Evolutionary conservation across 2,888 invertebrate genomes (phyloP).

Genomic region (Diplazon laetatorius): DNA sequence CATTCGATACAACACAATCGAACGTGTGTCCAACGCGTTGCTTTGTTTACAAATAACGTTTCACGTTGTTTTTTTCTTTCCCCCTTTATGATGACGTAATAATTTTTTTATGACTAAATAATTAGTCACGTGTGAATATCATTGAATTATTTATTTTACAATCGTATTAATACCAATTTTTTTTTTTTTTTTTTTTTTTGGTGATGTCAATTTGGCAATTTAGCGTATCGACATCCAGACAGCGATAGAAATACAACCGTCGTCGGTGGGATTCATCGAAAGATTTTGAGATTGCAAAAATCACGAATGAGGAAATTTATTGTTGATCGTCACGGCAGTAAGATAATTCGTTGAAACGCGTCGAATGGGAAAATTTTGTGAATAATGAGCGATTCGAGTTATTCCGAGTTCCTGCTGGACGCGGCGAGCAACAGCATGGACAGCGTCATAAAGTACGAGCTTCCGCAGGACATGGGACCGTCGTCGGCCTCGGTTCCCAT

Average conservation of each 20-base stretch:
- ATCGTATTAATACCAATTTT: too few relatives aligned
- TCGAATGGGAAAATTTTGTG: too few relatives aligned
- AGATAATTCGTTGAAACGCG: too few relatives aligned
- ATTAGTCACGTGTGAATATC: background rate
- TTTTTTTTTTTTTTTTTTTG: too few relatives aligned
- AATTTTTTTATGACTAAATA: slow-evolving; percentile 19
- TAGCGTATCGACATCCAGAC: too few relatives aligned
- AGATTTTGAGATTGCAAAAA: too few relatives aligned
- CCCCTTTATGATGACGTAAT: background rate
- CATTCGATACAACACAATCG: too few relatives aligned
- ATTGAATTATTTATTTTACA: too few relatives aligned
- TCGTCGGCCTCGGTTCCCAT: slow-evolving; percentile 80
- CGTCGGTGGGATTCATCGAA: too few relatives aligned
- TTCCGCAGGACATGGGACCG: slow-evolving; percentile 75
- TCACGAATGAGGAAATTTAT: slow-evolving; percentile 40
- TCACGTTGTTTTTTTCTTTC: background rate
- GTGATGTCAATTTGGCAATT: too few relatives aligned
- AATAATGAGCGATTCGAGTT: slow-evolving; percentile 75
- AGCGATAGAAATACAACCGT: too few relatives aligned
- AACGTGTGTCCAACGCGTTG: background rate
- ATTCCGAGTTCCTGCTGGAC: slow-evolving; percentile 73
- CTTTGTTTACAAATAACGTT: slow-evolving; percentile 22
- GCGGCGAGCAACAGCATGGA: slow-evolving; percentile 72
- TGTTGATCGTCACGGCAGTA: too few relatives aligned
- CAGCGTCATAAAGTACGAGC: slow-evolving; percentile 76